Evolutionary conservation across 2,113 vertebrate genomes (phyloP).

Genomic region (Lycocorax pyrrhopterus): DNA sequence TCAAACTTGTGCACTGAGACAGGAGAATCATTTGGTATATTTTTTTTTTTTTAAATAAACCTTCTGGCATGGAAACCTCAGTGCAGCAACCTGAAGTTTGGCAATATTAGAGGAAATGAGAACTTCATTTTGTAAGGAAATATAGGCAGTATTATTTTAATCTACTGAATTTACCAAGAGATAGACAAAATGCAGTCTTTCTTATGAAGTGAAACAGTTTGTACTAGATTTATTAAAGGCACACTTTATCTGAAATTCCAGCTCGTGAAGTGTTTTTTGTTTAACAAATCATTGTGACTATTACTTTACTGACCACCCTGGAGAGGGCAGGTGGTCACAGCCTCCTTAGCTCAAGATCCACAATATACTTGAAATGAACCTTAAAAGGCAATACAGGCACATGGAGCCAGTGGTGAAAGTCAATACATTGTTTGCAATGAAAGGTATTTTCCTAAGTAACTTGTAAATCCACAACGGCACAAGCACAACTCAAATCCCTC

Average conservation of each 20-base stretch:
- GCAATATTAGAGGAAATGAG: neutral
- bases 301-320: neutral
- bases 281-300: neutral
- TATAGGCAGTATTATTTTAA: fast-evolving
- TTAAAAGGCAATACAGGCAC: neutral
- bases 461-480: neutral
- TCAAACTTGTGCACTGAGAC: neutral
- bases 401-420: neutral
- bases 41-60: neutral
- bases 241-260: neutral
- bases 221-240: neutral
- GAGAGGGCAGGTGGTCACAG: neutral
- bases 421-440: too few species aligned
- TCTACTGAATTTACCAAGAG: neutral
- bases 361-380: neutral
- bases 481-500: neutral
- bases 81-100: neutral
- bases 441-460: neutral
- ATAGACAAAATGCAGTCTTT: neutral
- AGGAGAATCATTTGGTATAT: neutral
- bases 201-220: neutral
- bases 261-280: neutral
- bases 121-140: neutral
- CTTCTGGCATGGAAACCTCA: neutral
- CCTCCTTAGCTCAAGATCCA: neutral